These are phyloP conservation scores for Tragelaphus eurycerus DNA, from an alignment of 2,797 vertebrate genomes.

Conservation along the genomic window DNA sequence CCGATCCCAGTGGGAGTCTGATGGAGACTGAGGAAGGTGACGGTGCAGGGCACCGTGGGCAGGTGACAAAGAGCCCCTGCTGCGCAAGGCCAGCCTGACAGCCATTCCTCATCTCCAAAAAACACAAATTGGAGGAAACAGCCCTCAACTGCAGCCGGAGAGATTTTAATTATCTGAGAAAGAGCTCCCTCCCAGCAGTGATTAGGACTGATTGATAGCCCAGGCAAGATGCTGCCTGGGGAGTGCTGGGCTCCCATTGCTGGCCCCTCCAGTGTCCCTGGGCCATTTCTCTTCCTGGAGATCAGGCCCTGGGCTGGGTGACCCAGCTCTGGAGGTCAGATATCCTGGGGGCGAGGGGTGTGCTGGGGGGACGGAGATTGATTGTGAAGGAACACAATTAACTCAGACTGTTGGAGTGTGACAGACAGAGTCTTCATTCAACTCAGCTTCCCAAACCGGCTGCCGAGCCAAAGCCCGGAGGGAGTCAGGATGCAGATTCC, in stretches of 20 bases:
- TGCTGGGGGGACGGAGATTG: neutral
- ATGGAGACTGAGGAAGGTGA: neutral
- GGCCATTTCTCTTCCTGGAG: neutral
- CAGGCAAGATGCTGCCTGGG: slow-evolving; percentile 10
- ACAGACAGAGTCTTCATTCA: neutral
- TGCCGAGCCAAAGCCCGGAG: neutral
- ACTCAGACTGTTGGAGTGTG: neutral
- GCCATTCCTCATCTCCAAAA: slow-evolving; percentile 55
- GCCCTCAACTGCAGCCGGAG: slow-evolving; percentile 47
- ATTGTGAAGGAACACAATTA: neutral
- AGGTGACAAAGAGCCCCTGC: neutral
- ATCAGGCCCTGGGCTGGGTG: neutral
- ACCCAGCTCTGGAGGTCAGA: slow-evolving; percentile 39
- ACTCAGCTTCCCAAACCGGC: neutral
- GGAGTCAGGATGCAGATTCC: neutral
- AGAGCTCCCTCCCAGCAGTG: slow-evolving; percentile 60
- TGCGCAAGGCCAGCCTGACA: neutral
- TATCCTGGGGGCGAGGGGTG: neutral
- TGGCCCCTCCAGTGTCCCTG: neutral
- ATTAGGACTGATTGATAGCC: slow-evolving; percentile 64
- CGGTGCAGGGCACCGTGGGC: neutral
- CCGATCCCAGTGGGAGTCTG: neutral
- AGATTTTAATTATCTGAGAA: slow-evolving; percentile 70
- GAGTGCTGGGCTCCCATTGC: neutral
- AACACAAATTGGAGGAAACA: slow-evolving; percentile 70